Percentiles rank a stretch among this genome's conserved stretches.
These are phyloP conservation scores for Protobothrops mucrosquamatus DNA, from an alignment of 2,113 vertebrate species.

Conservation along the genomic window DNA sequence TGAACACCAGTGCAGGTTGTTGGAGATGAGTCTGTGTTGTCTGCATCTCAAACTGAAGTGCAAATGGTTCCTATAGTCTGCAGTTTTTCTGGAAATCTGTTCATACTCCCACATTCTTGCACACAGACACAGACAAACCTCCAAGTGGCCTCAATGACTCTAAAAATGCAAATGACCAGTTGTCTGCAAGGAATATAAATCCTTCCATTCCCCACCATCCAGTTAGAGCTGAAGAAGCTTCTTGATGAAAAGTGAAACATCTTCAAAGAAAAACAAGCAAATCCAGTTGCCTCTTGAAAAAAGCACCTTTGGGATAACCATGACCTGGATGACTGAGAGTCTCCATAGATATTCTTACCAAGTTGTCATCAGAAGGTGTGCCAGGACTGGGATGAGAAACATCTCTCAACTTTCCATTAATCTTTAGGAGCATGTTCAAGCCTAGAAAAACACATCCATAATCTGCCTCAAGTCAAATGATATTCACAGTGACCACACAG, in stretches of 20 bases:
- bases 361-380: background rate
- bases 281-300: background rate
- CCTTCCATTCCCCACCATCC: no score
- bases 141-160: background rate
- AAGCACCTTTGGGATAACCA: background rate
- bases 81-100: background rate
- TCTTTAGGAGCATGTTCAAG: background rate
- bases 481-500: background rate
- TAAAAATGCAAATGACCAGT: background rate
- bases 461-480: background rate
- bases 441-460: background rate
- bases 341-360: background rate
- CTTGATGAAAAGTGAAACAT: no score
- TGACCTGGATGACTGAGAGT: background rate
- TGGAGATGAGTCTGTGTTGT: background rate
- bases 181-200: no score
- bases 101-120: background rate
- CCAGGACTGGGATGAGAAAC: background rate
- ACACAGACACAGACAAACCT: background rate
- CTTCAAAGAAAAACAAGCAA: no score
- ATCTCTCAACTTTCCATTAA: background rate
- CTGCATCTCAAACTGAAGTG: background rate
- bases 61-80: background rate
- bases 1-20: background rate
- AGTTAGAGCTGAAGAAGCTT: no score